These are phyloP conservation scores for Catocala nupta DNA, from an alignment of 2,888 invertebrate genomes.

Conservation along the genomic window DNA sequence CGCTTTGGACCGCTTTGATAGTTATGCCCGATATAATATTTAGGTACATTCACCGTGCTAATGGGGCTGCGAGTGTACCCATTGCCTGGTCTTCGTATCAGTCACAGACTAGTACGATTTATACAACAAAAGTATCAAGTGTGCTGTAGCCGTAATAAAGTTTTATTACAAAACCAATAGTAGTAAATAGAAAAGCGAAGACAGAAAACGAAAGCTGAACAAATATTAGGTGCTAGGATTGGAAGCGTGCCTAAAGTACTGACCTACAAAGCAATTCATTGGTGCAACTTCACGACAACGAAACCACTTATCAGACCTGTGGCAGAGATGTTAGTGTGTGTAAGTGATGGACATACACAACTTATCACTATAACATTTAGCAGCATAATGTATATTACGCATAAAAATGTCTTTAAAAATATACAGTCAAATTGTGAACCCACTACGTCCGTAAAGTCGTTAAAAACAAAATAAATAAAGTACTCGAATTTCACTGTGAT, in stretches of 20 bases:
- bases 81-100: not conserved
- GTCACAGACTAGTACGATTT: not conserved
- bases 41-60: not conserved
- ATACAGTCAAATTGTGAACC: too few relatives aligned
- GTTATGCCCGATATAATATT: not conserved
- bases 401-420: too few relatives aligned
- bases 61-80: not conserved
- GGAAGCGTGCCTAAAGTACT: constrained; percentile 77
- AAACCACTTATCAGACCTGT: constrained; percentile 83
- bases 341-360: constrained; percentile 10
- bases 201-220: constrained; percentile 56
- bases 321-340: constrained; percentile 68
- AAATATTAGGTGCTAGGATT: constrained; percentile 58
- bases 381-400: too few relatives aligned
- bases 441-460: too few relatives aligned
- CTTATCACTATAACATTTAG: too few relatives aligned
- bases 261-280: constrained; percentile 84
- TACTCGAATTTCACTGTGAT: too few relatives aligned
- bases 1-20: too few relatives aligned
- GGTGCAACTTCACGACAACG: constrained; percentile 81
- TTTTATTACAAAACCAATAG: constrained; percentile 9
- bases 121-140: not conserved
- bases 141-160: constrained; percentile 1
- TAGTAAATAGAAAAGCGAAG: constrained; percentile 46
- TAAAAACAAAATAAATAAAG: too few relatives aligned